Evolutionary conservation across 2,797 vertebrate species (phyloP).

Genomic region (Liparis tanakae): DNA sequence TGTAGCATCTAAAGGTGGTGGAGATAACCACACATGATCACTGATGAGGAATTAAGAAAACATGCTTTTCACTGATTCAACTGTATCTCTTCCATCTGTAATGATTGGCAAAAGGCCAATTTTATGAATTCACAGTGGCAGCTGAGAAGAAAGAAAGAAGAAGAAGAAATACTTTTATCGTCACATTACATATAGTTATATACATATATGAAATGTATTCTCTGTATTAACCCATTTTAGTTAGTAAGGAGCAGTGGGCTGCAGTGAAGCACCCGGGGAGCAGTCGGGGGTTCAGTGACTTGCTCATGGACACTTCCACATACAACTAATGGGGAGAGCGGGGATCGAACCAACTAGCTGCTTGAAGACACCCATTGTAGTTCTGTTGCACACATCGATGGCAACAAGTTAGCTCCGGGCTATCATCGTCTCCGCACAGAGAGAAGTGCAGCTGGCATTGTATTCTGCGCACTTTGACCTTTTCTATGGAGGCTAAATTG

Average conservation of each 20-base stretch:
- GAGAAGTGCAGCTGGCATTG: background rate
- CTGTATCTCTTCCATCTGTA: background rate
- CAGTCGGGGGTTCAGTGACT: too few relatives aligned
- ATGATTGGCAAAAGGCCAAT: background rate
- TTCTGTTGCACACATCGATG: background rate
- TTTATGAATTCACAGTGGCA: background rate
- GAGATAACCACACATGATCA: constrained; percentile 7
- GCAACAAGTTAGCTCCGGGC: background rate
- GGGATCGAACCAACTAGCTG: too few relatives aligned
- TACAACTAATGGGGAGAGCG: too few relatives aligned
- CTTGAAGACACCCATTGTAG: background rate
- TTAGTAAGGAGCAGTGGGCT: too few relatives aligned
- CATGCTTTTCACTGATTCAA: background rate
- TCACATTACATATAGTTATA: too few relatives aligned
- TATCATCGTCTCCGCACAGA: background rate
- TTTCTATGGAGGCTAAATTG: background rate
- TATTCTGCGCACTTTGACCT: background rate
- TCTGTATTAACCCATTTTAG: too few relatives aligned
- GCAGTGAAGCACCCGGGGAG: too few relatives aligned
- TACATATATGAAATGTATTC: too few relatives aligned
- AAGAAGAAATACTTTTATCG: too few relatives aligned
- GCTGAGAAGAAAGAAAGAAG: background rate
- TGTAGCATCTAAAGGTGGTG: constrained; percentile 87
- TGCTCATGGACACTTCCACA: too few relatives aligned
- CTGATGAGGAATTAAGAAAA: background rate